Conservation (phyloP, 1,140 invertebrate species). For the Drosophila cardini region DNA sequence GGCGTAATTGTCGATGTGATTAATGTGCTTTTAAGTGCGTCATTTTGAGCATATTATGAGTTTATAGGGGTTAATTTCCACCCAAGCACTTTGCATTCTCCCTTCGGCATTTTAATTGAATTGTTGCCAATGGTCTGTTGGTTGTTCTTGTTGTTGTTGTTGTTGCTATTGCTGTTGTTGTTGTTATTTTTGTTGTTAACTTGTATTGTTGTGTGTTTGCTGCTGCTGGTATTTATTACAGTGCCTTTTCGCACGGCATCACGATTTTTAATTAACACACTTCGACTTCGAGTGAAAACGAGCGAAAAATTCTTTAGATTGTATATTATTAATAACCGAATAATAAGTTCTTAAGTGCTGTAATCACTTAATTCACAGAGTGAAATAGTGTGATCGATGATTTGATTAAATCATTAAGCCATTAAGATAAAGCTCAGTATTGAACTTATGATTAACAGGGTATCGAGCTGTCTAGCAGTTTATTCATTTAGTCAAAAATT, state of each 20-base stretch:
- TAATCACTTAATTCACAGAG: no score
- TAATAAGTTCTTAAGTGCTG: neutral
- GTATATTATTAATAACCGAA: neutral
- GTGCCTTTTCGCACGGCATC: constrained; percentile 54
- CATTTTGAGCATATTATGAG: constrained; percentile 82
- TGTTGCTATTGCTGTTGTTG: constrained; percentile 37
- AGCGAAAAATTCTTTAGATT: constrained; percentile 22
- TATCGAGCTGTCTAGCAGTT: neutral
- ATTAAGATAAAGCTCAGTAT: neutral
- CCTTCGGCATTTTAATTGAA: constrained; percentile 78
- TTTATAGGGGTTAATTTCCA: constrained; percentile 83
- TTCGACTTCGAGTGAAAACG: constrained; percentile 41
- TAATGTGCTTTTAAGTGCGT: constrained; percentile 84
- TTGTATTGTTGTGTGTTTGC: constrained; percentile 16
- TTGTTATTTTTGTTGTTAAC: constrained; percentile 19
- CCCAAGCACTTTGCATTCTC: constrained; percentile 73
- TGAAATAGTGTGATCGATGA: neutral
- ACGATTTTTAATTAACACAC: constrained; percentile 78
- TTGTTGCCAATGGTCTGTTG: constrained; percentile 73
- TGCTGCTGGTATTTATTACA: constrained; percentile 59
- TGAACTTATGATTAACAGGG: neutral
- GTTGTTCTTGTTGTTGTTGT: constrained; percentile 41
- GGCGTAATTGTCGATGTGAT: constrained; percentile 82
- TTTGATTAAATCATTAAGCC: neutral
- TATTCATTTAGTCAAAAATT: neutral